Conservation (phyloP, 2,797 vertebrate genomes). For the Coreius guichenoti region DNA sequence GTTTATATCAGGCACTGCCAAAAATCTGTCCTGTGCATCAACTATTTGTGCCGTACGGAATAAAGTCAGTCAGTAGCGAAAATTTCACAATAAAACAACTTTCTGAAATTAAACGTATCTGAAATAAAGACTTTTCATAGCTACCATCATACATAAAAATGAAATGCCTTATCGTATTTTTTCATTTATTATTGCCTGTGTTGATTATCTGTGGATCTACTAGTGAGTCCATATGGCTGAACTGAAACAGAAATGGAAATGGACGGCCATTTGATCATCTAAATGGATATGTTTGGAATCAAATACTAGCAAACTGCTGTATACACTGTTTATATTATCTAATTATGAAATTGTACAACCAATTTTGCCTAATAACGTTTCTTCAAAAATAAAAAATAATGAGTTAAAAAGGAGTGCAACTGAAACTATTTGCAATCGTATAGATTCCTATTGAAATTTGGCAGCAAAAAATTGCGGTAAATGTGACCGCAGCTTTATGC, state of each 20-base stretch:
- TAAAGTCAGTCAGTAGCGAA: constrained; percentile 15
- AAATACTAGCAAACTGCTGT: not conserved
- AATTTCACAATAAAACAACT: constrained; percentile 12
- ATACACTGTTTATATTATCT: not conserved
- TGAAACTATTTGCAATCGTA: not conserved
- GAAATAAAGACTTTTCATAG: constrained; percentile 9
- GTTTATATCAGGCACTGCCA: not conserved
- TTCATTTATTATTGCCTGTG: constrained; percentile 45
- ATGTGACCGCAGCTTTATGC: not conserved
- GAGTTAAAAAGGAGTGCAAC: not conserved
- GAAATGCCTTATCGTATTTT: constrained; percentile 37
- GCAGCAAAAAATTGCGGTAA: not conserved
- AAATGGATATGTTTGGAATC: not conserved
- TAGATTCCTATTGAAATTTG: not conserved
- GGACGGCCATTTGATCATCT: too few species aligned
- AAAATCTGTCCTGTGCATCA: not conserved
- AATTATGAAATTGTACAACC: not conserved
- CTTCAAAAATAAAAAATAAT: not conserved
- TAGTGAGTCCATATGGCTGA: constrained; percentile 5
- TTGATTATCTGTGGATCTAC: constrained; percentile 7
- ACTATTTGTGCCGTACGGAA: not conserved
- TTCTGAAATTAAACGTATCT: constrained; percentile 23
- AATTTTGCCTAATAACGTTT: not conserved
- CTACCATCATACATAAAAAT: constrained; percentile 11
- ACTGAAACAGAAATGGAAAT: not conserved